Evolutionary conservation across 2,113 vertebrate species (phyloP), one percentile per base, ranked within the genome.

Genomic region (Daphoenositta chrysoptera): DNA sequence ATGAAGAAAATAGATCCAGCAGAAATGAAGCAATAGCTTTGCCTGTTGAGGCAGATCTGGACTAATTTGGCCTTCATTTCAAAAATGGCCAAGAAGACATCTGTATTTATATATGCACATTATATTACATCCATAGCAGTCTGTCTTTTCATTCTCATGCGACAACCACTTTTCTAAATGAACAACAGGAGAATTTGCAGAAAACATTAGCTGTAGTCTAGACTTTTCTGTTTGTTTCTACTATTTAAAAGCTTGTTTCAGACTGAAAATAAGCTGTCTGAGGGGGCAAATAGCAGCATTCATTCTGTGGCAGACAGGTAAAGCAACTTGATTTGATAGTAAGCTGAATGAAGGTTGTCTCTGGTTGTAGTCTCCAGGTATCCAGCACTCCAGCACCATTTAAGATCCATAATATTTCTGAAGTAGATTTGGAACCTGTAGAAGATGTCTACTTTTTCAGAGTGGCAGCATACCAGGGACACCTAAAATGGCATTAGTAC

Each of bases 41-140:
- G 27, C 9, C 56, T 89, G 0, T 75, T 84, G 80, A 91, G 69
- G 30, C 68, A 81, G 40, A 92, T 66, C 31, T 89, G 61, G 48
- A 50, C 44, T 91, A 76, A 93, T 79, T 87, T 89, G 87, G 20
- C 48, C 81, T 94, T 87, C n/a, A 64, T 87, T 94, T 95, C 53
- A 92, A 64, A 94, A 95, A 78, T 84, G 81, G 57, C 73, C 93
- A 89, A 65, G 72, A 91, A 83, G 81, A 94, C 81, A 92, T 94
- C 87, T 80, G 82, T 87, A 94, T 94, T 94, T 93, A 88, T 85
- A 72, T 69, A 68, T 57, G 73, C 70, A 90, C 26, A 13, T 33
- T 87, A 57, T 71, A 91, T 89, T 78, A 78, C 44, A 89, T 87
- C 77, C 57, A 79, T 35, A 79, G 69, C 89, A 87, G 72, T 68